Percentiles rank a stretch among this genome's conserved stretches.
Conservation (phyloP, 2,797 vertebrate genomes). For the Hylomyscus alleni region DNA sequence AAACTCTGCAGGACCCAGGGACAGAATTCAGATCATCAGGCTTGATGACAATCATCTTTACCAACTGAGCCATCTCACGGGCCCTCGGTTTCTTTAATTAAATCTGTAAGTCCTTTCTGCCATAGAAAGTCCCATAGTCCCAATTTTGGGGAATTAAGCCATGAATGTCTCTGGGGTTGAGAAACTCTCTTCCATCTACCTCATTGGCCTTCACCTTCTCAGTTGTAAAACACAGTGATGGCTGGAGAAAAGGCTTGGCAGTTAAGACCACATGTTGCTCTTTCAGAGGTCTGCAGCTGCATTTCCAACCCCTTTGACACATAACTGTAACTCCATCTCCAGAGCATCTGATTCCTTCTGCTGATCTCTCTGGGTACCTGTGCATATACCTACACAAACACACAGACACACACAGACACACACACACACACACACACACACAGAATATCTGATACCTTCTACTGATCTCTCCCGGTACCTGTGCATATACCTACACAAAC, state of each 20-base stretch:
- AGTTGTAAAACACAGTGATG: background rate
- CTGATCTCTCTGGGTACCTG: background rate
- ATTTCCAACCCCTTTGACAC: background rate
- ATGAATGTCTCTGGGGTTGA: background rate
- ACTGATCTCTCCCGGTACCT: too few species aligned
- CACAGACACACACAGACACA: background rate
- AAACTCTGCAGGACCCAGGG: background rate
- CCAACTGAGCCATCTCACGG: background rate
- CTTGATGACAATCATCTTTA: background rate
- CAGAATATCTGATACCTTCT: background rate
- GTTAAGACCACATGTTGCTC: background rate
- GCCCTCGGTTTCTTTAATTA: background rate
- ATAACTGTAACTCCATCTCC: background rate
- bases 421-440: background rate
- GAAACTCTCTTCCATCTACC: background rate
- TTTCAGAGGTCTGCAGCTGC: too few species aligned
- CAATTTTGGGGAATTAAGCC: background rate
- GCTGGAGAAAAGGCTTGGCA: background rate
- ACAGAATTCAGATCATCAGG: background rate
- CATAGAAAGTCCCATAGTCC: background rate
- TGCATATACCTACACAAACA: background rate
- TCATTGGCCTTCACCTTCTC: slow-evolving; percentile 7
- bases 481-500: too few species aligned
- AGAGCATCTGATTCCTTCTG: background rate
- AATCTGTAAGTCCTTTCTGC: slow-evolving; percentile 5